Percentiles rank a stretch among this genome's conserved stretches.
phyloP scores from a whole-genome alignment of 2,113 vertebrate genomes.

The Mesitornis unicolor region DNA sequence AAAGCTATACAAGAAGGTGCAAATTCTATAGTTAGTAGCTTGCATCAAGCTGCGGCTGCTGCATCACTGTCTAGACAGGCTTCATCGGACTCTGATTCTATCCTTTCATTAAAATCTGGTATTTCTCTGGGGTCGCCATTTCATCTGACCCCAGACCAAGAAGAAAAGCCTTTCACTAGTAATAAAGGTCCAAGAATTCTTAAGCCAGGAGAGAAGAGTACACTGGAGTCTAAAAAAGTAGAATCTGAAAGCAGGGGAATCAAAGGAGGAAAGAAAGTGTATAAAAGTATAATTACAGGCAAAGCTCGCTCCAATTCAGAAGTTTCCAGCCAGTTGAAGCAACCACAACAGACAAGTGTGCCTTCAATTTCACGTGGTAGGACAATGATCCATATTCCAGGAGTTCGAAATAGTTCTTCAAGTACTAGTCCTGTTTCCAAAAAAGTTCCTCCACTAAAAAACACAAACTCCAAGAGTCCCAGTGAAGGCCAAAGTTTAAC shows the following conservation, averaged over 20 bases:
- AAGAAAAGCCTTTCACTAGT: constrained; percentile 80
- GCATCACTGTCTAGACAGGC: constrained; percentile 89
- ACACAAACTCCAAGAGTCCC: constrained; percentile 72
- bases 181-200: constrained; percentile 90
- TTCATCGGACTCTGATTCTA: constrained; percentile 96
- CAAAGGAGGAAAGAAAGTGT: constrained; percentile 94
- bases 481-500: constrained; percentile 64
- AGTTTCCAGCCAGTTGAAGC: constrained; percentile 76
- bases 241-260: constrained; percentile 85
- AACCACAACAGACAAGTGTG: constrained; percentile 75
- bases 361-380: constrained; percentile 86
- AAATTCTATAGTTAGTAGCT: constrained; percentile 95
- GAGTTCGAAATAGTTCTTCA: constrained; percentile 87
- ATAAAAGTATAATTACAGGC: constrained; percentile 93
- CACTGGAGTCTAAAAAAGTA: constrained; percentile 84
- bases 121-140: constrained; percentile 97
- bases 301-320: constrained; percentile 86
- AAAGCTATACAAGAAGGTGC: constrained; percentile 99
- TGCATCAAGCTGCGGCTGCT: constrained; percentile 91
- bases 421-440: constrained; percentile 89
- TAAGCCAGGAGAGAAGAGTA: constrained; percentile 88
- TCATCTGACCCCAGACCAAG: constrained; percentile 86
- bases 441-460: constrained; percentile 79
- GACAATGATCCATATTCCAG: constrained; percentile 88
- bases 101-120: constrained; percentile 93